phyloP scores from a whole-genome alignment of 1,140 invertebrate species.

The Charaxes varanes region DNA sequence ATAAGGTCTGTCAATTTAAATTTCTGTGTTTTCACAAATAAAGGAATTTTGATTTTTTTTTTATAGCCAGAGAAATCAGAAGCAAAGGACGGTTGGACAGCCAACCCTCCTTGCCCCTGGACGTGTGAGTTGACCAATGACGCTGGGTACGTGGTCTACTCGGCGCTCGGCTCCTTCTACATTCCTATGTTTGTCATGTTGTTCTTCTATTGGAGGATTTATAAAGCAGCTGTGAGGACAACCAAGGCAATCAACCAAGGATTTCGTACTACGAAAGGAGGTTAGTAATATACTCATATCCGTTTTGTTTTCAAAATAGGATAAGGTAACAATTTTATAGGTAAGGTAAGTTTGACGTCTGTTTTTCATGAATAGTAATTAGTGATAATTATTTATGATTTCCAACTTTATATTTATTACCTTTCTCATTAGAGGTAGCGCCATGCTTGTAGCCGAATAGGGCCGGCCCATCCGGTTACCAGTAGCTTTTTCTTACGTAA shows the following conservation, averaged over 20 bases:
- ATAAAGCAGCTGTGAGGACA: slow-evolving; percentile 91
- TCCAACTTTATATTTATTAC: too few relatives aligned
- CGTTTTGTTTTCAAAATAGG: too few relatives aligned
- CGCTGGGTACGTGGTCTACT: slow-evolving; percentile 88
- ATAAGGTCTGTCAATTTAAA: too few relatives aligned
- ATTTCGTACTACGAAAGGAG: slow-evolving; percentile 92
- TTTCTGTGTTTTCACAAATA: too few relatives aligned
- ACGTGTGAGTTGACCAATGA: slow-evolving; percentile 94
- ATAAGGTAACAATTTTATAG: too few relatives aligned
- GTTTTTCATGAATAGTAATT: too few relatives aligned
- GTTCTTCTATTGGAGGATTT: slow-evolving; percentile 97
- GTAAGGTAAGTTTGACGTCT: too few relatives aligned
- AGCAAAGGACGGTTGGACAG: slow-evolving; percentile 34
- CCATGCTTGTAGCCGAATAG: too few relatives aligned
- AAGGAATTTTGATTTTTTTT: slow-evolving; percentile 3
- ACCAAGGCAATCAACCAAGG: slow-evolving; percentile 93
- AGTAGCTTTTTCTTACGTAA: too few relatives aligned
- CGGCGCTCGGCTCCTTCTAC: slow-evolving; percentile 95
- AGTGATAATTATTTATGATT: too few relatives aligned
- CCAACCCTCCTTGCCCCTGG: slow-evolving; percentile 81
- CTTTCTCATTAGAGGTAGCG: too few relatives aligned
- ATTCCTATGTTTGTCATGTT: slow-evolving; percentile 97
- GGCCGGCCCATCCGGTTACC: too few relatives aligned
- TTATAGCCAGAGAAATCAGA: slow-evolving; percentile 38
- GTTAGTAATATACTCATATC: neutral